Evolutionary conservation across 2,888 invertebrate species (phyloP), one percentile per base, ranked within the genome.

Genomic region (Peribatodes rhomboidaria): DNA sequence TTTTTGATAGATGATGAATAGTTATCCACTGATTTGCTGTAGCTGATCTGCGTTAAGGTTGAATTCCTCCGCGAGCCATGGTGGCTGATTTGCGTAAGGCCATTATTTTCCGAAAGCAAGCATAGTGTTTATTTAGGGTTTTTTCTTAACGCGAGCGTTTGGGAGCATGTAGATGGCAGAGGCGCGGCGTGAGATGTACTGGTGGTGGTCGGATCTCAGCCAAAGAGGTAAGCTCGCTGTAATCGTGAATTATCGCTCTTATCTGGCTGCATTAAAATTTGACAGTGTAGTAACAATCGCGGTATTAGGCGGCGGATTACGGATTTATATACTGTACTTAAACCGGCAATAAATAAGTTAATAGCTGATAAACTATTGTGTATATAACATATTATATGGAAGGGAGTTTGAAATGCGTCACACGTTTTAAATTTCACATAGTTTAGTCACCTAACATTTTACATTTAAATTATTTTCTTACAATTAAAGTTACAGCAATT

Each of bases 11-110:
- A 27, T 27, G 57, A 44, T 65, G 47, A 52, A 27, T 16, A 16
- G 42, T 42, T 42, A 10, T n/a, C 35, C 22, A 54, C 35, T 8
- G 50, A 47, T 61, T 52, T 54, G 27, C 46, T 61, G 53, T 31
- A 61, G 62, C 64, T 55, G 67, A 35, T 41, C 41, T 35, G 47
- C 56, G 22, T 41, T 77, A 81, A 49, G 87, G 86, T 56, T 87
- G 87, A 65, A 86, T 85, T 65, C 85, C 84, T 62, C 78, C 69
- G 56, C 77, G 75, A 46, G 79, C 77, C 85, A 86, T 86, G 58
- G 44, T 77, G 68, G 61, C 60, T 49, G 27, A 18, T 63, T 44
- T n/a, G 67, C 50, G 37, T 33, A 44, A 60, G 13, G 52, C 62
- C 56, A 66, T 71, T 73, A 72, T 73, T 73, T 73, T 27, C 65